These are phyloP conservation scores for Aegithalos caudatus DNA, from an alignment of 2,113 vertebrate species.

Conservation along the genomic window DNA sequence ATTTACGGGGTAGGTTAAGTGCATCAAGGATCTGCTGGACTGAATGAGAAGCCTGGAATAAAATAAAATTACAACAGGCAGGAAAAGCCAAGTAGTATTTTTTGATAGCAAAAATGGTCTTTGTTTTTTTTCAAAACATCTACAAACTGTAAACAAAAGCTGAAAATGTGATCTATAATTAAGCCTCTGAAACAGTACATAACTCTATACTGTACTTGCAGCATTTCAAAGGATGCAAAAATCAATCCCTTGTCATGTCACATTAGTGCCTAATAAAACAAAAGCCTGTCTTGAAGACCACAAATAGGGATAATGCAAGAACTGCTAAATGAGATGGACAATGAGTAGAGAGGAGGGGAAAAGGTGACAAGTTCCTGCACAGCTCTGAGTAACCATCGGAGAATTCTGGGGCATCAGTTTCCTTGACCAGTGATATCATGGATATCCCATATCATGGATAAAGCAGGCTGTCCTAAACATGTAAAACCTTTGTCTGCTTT, in stretches of 20 bases:
- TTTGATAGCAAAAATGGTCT: background rate
- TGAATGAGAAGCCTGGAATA: constrained; percentile 46
- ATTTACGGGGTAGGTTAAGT: constrained; percentile 71
- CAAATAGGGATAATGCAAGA: background rate
- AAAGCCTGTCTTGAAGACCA: background rate
- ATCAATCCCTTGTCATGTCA: background rate
- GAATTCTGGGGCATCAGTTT: background rate
- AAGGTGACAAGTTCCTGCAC: background rate
- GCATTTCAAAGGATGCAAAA: background rate
- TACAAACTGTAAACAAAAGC: background rate
- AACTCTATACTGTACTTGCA: background rate
- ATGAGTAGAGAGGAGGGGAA: background rate
- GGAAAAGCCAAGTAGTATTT: background rate
- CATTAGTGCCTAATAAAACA: background rate
- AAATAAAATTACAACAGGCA: background rate
- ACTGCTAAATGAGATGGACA: background rate
- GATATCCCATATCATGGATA: background rate
- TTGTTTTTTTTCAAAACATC: background rate
- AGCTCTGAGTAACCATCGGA: background rate
- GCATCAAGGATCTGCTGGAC: constrained; percentile 62
- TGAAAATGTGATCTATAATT: background rate
- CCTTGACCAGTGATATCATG: background rate
- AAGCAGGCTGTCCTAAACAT: background rate
- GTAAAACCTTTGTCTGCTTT: background rate
- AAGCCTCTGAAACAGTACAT: background rate